Percentiles rank a stretch among this genome's conserved stretches.
phyloP scores from a whole-genome alignment of 2,113 vertebrate species.

The Microcebus murinus region DNA sequence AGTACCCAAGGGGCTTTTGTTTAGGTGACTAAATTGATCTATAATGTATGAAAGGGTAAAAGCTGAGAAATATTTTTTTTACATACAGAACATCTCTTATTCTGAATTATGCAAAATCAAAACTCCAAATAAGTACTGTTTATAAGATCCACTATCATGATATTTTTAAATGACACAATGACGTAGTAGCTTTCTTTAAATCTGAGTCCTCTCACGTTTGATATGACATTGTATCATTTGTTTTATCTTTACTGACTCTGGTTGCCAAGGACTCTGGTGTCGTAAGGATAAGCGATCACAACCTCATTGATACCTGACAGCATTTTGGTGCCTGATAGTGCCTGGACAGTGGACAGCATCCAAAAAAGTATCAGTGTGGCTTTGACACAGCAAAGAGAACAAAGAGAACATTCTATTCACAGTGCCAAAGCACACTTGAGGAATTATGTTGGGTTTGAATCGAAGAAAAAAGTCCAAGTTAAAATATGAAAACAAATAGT shows the following conservation, averaged over 20 bases:
- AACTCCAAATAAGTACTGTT: not conserved
- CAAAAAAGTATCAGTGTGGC: not conserved
- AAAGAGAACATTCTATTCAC: constrained; percentile 33
- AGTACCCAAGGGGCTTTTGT: not conserved
- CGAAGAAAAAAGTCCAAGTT: constrained; percentile 37
- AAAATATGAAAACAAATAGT: not conserved
- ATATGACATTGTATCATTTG: not conserved
- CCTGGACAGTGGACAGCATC: not conserved
- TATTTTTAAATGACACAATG: not conserved
- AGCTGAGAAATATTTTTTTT: not conserved
- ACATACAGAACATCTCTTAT: constrained; percentile 27
- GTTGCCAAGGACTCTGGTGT: not conserved
- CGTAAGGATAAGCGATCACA: not conserved
- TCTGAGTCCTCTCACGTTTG: not conserved
- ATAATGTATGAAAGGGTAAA: not conserved
- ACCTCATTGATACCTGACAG: not conserved
- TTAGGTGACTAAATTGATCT: not conserved
- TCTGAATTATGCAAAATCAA: constrained; percentile 40
- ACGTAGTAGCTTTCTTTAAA: not conserved
- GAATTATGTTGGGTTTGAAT: not conserved
- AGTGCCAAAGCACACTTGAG: not conserved
- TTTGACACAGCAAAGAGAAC: constrained; percentile 6
- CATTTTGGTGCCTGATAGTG: not conserved
- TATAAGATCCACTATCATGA: not conserved
- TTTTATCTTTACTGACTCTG: not conserved